phyloP scores from a whole-genome alignment of 2,797 vertebrate species.

The Muscicapa comitata region DNA sequence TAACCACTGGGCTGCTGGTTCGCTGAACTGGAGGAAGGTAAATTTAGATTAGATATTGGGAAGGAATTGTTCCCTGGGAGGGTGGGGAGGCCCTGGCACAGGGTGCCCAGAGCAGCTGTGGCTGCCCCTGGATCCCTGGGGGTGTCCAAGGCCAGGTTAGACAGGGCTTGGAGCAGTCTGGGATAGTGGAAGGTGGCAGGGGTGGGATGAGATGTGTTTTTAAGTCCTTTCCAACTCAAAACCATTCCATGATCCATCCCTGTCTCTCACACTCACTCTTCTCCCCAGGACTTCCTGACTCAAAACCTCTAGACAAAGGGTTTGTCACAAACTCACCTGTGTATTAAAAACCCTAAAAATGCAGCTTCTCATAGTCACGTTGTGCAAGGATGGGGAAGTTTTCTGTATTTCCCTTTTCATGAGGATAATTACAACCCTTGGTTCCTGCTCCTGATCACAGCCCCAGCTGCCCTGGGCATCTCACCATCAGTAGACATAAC shows the following conservation, averaged over 20 bases:
- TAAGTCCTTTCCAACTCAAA: not conserved
- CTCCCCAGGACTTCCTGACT: not conserved
- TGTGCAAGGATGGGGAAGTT: not conserved
- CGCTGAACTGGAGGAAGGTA: not conserved
- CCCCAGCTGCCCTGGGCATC: not conserved
- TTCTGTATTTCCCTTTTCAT: not conserved
- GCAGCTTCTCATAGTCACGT: not conserved
- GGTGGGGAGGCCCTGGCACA: not conserved
- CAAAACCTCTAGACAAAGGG: not conserved
- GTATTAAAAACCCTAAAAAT: not conserved
- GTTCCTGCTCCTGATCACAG: not conserved
- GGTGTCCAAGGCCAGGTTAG: not conserved
- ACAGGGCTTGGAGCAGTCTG: accelerated
- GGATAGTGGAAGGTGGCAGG: accelerated
- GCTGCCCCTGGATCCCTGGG: not conserved
- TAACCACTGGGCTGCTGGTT: not conserved
- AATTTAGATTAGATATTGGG: not conserved
- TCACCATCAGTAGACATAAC: not conserved
- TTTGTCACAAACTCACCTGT: not conserved
- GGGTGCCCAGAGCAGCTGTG: not conserved
- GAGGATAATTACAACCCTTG: not conserved
- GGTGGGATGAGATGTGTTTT: not conserved
- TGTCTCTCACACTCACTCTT: not conserved
- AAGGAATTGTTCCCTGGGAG: not conserved
- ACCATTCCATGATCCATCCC: not conserved